Evolutionary conservation across 2,113 vertebrate species (phyloP), one percentile per base, ranked within the genome.

Genomic region (Passer domesticus): DNA sequence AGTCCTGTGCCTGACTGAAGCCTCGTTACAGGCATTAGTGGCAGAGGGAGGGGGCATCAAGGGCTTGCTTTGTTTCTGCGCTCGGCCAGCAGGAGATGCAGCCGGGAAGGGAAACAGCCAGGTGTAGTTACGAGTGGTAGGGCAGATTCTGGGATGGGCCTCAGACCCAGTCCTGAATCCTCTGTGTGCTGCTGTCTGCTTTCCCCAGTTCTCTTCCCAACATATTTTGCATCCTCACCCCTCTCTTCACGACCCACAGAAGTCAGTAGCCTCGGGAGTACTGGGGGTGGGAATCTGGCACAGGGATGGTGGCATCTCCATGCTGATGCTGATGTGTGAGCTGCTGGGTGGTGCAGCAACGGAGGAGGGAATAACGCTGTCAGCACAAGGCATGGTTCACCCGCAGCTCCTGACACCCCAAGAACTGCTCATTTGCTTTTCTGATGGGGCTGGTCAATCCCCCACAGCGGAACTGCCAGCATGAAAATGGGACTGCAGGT

Each of bases 271-370:
- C 6, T 37, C 1, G 0, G n/a, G 3, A 18, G 3, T 52, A 23
- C 10, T 1, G 1, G 4, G 4, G 7, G 3, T 64, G 8, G 52
- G 25, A 30, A 1, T 31, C 27, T 37, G 56, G 22, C 41, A 24
- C 2, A 43, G 44, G 22, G 27, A 11, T 35, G 35, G 27, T 63
- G 47, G 6, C 19, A 15, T 33, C 47, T 39, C 3, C 3, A 4
- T 11, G 23, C 20, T 49, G 49, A 24, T 41, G 47, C 11, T 67
- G 58, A 2, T 60, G 20, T 13, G 74, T 31, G 44, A 83, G 43
- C 41, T 83, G 28, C 63, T 15, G n/a, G 28, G 8, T 70, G 25
- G 19, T 88, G n/a, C 76, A 89, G 33, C 14, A 55, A 11, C 1
- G 9, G 31, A 50, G 21, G 84, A 64, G 56, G 46, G 13, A 0